Base-by-base conservation (phyloP, 2,888 invertebrate genomes). In the Ctenicera cuprea region DNA sequence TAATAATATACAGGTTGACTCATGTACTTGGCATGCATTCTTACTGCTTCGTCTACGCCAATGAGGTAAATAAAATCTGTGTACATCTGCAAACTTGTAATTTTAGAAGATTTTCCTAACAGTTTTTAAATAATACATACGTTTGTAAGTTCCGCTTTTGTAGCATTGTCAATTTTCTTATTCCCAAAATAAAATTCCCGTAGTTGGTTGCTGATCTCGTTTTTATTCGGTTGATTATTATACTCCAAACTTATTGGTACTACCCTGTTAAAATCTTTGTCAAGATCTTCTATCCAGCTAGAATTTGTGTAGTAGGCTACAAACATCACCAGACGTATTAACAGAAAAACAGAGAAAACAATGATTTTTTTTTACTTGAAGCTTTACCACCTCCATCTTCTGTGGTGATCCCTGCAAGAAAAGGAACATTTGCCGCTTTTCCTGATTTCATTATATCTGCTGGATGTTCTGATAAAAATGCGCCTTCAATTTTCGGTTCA, bases 21-120 rank as follows among this genome's bases (percentile, higher is more conserved):
- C 0, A 88, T 87, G 67, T 89, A 88, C 64, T 86, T 87, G 11
- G 90, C 82, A 0, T 90, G 89, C 5, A 89, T 82, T 62, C 90
- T 89, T 0, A 93, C 86, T 0, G 92, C 90, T 79, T 91, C 91
- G 76, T 93, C 87, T 0, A 90, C 89, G 0, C 92, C 92, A 68
- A 89, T 90, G n/a, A 90, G 87, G 80, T 94, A 94, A 89, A 93
- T 93, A 0, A 91, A 91, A 83, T 94, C 94, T 0, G 92, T 91
- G 78, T 93, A 93, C 77, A 94, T 88, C 94, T 94, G 83, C 43
- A 87, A 83, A 18, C n/a, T 8, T 3, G n/a, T 18, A 26, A 12
- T 52, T 52, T 3, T 5, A 16, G 11, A 12, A 38, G 7, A 14
- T 45, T 45, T 45, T 14, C 3, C 50, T 16, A 7, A 9, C 1